Conservation (phyloP, 2,797 vertebrate genomes). For the Adelosebastes latens region DNA sequence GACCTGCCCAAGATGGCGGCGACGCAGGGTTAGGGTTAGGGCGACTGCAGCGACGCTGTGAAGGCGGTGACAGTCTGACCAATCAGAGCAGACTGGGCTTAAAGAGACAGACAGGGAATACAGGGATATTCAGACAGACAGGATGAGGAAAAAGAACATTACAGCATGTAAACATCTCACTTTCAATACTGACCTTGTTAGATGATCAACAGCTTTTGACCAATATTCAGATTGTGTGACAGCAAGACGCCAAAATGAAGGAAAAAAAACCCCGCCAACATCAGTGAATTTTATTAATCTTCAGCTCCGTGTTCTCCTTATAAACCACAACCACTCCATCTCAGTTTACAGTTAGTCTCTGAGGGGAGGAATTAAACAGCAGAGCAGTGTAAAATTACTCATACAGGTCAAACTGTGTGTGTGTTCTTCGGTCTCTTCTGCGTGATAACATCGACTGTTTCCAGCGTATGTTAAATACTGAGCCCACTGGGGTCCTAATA, state of each 20-base stretch:
- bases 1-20: no score
- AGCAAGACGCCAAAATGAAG: constrained; percentile 44
- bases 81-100: no score
- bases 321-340: constrained; percentile 74
- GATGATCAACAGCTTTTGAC: not conserved
- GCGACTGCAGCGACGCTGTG: no score
- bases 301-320: constrained; percentile 78
- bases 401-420: constrained; percentile 68
- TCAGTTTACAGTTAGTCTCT: constrained; percentile 76
- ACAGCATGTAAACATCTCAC: no score
- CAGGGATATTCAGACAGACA: no score
- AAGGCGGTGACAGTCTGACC: no score
- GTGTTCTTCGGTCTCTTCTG: constrained; percentile 66
- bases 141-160: no score
- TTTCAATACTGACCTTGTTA: not conserved
- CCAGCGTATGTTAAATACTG: constrained; percentile 76
- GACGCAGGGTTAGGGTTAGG: no score
- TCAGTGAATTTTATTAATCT: constrained; percentile 87
- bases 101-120: no score
- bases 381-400: constrained; percentile 72
- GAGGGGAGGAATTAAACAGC: constrained; percentile 76
- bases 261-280: constrained; percentile 73
- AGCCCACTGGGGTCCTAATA: constrained; percentile 65
- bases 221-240: not conserved
- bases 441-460: constrained; percentile 78